Evolutionary conservation across 2,888 invertebrate species (phyloP).

Genomic region (Dicyrtomina minuta): DNA sequence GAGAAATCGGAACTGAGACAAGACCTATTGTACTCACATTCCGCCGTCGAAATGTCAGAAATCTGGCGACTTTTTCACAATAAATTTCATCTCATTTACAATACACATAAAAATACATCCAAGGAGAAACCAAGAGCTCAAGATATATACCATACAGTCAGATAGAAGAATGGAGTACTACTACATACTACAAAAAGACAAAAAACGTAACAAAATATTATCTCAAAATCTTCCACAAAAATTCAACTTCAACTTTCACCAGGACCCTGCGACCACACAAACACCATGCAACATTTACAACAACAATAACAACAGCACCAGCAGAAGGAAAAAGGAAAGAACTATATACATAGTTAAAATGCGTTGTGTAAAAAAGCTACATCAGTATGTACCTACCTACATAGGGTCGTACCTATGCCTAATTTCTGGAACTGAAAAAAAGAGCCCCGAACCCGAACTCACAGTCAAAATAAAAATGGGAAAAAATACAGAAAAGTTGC

Average conservation of each 20-base stretch:
- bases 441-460: no score
- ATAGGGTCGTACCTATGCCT: no score
- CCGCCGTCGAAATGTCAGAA: conserved; percentile 50
- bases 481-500: not conserved
- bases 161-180: not conserved
- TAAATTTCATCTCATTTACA: conserved; percentile 46
- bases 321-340: no score
- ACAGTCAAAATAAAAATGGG: conserved; percentile 5
- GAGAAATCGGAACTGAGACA: conserved; percentile 37
- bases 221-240: not conserved
- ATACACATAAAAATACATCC: conserved; percentile 19
- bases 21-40: conserved; percentile 39
- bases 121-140: not conserved
- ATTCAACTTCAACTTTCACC: no score
- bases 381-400: no score
- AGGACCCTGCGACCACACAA: not conserved
- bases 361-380: no score
- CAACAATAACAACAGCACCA: no score
- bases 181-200: not conserved
- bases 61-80: conserved; percentile 53
- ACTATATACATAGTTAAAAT: no score
- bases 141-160: not conserved
- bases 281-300: not conserved
- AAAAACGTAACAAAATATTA: no score
- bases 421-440: no score